A percentile compares a stretch with the other conserved stretches of the same genome.
Evolutionary conservation across 2,113 vertebrate species (phyloP).

Genomic region (Lepus americanus): DNA sequence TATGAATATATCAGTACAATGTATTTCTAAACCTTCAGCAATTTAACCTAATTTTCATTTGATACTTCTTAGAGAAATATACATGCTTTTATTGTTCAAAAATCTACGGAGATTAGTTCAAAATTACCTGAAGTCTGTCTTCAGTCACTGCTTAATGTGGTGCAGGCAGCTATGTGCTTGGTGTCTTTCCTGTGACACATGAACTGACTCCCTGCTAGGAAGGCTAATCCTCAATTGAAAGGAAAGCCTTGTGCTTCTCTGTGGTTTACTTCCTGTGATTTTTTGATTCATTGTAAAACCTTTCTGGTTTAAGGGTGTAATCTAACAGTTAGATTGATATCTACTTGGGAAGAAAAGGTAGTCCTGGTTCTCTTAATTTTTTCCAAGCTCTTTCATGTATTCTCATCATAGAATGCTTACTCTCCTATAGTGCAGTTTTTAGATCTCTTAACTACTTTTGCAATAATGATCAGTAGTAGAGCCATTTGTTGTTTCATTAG

Average conservation of each 20-base stretch:
- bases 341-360: slow-evolving; percentile 7
- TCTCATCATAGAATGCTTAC: not conserved
- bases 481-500: not conserved
- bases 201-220: not conserved
- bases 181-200: not conserved
- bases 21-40: not conserved
- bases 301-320: slow-evolving; percentile 21
- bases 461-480: not conserved
- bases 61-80: slow-evolving; percentile 14
- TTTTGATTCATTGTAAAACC: not conserved
- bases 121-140: not conserved
- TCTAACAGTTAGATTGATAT: slow-evolving; percentile 8
- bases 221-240: not conserved
- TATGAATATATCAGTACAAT: not conserved
- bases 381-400: not conserved
- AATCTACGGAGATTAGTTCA: not conserved
- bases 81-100: not conserved
- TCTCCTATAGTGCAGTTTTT: not conserved
- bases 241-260: slow-evolving; percentile 7
- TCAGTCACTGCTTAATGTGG: not conserved
- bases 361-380: not conserved
- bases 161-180: not conserved
- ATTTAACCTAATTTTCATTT: slow-evolving; percentile 6
- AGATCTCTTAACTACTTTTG: not conserved
- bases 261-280: not conserved